These are phyloP conservation scores for Hypocryptadius cinnamomeus DNA, from an alignment of 2,113 vertebrate species.

Conservation along the genomic window DNA sequence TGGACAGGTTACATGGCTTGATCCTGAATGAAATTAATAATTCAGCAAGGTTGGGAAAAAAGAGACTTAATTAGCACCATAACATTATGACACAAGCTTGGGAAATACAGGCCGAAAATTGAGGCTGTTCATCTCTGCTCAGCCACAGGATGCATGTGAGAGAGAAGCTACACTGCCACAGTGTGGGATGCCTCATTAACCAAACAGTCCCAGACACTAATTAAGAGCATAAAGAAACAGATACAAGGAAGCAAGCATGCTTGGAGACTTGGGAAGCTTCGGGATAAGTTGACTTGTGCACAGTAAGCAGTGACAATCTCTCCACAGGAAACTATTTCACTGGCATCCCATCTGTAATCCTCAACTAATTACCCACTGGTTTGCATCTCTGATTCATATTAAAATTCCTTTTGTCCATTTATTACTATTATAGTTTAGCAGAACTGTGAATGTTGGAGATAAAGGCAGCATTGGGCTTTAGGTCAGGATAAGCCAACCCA, in stretches of 20 bases:
- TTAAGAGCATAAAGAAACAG: background rate
- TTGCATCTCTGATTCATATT: background rate
- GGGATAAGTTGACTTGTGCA: background rate
- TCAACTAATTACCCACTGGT: background rate
- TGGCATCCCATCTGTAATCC: background rate
- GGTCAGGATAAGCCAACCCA: background rate
- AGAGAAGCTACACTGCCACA: background rate
- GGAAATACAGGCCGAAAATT: constrained; percentile 7
- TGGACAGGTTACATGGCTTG: background rate
- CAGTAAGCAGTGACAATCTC: background rate
- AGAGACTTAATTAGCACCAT: background rate
- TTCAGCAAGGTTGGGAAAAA: background rate
- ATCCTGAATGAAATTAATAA: background rate
- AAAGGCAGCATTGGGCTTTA: background rate
- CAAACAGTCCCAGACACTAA: background rate
- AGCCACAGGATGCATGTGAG: accelerated
- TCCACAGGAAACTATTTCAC: background rate
- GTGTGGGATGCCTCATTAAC: constrained; percentile 4
- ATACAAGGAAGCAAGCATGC: background rate
- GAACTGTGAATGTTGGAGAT: background rate
- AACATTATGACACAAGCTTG: background rate
- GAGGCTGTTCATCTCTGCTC: background rate
- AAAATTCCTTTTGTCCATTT: background rate
- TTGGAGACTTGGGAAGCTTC: background rate
- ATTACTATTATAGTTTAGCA: background rate